phyloP scores from a whole-genome alignment of 1,140 invertebrate species.

The Diachasma alloeum region DNA sequence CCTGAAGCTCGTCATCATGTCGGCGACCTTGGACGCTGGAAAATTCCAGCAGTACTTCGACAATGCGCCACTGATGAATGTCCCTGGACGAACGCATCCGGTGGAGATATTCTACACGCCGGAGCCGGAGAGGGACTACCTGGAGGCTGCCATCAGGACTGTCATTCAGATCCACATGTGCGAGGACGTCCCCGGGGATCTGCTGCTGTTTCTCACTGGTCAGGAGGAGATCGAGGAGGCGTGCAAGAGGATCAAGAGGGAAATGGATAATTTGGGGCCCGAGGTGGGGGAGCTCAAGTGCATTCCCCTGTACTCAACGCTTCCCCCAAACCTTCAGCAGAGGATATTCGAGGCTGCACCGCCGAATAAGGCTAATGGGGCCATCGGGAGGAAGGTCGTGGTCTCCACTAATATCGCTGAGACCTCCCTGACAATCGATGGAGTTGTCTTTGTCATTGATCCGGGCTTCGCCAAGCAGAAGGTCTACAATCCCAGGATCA shows the following conservation, averaged over 20 bases:
- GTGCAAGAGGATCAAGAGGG: conserved; percentile 96
- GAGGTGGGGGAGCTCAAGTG: conserved; percentile 98
- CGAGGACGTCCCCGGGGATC: conserved; percentile 94
- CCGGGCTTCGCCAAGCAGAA: conserved; percentile 99
- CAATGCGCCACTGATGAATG: conserved; percentile 97
- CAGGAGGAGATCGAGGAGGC: conserved; percentile 99
- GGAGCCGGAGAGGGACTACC: conserved; percentile 97
- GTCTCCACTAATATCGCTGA: conserved; percentile 99
- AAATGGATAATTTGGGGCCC: conserved; percentile 95
- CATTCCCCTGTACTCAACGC: conserved; percentile 97
- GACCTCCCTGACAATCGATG: conserved; percentile 98
- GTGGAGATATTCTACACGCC: conserved; percentile 99
- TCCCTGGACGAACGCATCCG: conserved; percentile 95
- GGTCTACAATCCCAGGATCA: conserved; percentile 95
- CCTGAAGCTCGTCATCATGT: conserved; percentile 99
- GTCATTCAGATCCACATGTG: conserved; percentile 99
- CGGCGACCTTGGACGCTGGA: conserved; percentile 98
- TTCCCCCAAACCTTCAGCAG: conserved; percentile 97
- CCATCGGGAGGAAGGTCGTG: conserved; percentile 95
- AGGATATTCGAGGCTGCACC: conserved; percentile 97
- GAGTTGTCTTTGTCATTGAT: conserved; percentile 99
- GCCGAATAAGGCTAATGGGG: conserved; percentile 91
- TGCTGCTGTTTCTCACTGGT: conserved; percentile 94
- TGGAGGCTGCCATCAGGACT: conserved; percentile 98
- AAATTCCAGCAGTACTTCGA: conserved; percentile 99